Conservation (phyloP, 2,888 invertebrate species). For the Icerya purchasi region DNA sequence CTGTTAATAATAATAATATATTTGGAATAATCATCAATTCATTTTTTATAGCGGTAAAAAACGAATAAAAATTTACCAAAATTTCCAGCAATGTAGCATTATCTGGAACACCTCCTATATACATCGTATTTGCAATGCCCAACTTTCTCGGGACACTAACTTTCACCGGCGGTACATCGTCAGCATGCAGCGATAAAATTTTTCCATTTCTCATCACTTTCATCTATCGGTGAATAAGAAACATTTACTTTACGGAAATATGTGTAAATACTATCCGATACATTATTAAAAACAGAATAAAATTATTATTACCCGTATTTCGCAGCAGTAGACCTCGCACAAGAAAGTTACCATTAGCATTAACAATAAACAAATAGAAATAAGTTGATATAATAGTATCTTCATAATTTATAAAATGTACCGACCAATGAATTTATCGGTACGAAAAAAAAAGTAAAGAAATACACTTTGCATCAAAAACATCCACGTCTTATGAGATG, state of each 20-base stretch:
- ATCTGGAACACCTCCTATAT: conserved; percentile 54
- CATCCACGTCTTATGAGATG: too few species aligned
- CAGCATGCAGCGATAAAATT: conserved; percentile 38
- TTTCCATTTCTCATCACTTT: conserved; percentile 30
- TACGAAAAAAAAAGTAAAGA: too few species aligned
- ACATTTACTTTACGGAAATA: background rate
- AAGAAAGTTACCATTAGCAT: too few species aligned
- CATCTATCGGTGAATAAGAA: conserved; percentile 18
- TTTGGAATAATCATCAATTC: too few species aligned
- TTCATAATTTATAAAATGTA: too few species aligned
- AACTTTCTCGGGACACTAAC: conserved; percentile 43
- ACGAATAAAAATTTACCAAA: conserved; percentile 12
- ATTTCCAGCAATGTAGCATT: conserved; percentile 11
- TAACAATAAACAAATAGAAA: too few species aligned
- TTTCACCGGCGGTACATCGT: conserved; percentile 31
- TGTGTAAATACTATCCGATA: background rate
- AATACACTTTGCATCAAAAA: too few species aligned
- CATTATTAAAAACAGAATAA: background rate
- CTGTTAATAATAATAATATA: too few species aligned
- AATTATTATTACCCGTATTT: background rate
- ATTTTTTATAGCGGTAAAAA: too few species aligned
- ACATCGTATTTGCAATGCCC: conserved; percentile 45
- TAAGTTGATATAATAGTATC: too few species aligned
- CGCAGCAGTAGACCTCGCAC: too few species aligned
- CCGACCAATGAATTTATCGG: too few species aligned